Percentiles rank a stretch among this genome's conserved stretches.
Evolutionary conservation across 2,888 invertebrate genomes (phyloP).

Genomic region (Entomobrya multifasciata): DNA sequence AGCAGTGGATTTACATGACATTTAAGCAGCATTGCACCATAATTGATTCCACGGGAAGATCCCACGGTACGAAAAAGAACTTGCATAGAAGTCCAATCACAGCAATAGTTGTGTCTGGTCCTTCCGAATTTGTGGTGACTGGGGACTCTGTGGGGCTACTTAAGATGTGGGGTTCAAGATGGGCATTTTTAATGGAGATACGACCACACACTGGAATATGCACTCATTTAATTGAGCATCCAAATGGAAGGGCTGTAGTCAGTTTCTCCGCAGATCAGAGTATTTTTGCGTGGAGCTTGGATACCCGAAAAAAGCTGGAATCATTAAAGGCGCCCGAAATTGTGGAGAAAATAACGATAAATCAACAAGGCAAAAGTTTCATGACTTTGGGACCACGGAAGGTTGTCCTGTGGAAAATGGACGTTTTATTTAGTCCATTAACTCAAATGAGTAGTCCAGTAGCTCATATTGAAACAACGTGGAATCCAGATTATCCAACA

Average conservation of each 20-base stretch:
- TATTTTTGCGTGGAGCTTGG: conserved; percentile 77
- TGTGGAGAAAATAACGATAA: conserved; percentile 75
- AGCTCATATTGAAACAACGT: conserved; percentile 63
- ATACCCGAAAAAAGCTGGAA: conserved; percentile 73
- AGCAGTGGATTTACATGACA: conserved; percentile 79
- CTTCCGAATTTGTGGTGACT: conserved; percentile 79
- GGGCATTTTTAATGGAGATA: conserved; percentile 75
- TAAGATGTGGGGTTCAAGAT: conserved; percentile 78
- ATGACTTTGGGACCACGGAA: conserved; percentile 78
- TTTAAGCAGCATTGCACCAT: conserved; percentile 76
- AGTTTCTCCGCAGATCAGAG: conserved; percentile 77
- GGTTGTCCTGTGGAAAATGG: conserved; percentile 78
- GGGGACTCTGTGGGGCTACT: conserved; percentile 78
- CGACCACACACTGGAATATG: conserved; percentile 74
- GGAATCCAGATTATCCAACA: conserved; percentile 72
- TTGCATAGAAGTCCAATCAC: conserved; percentile 76
- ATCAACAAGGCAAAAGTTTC: conserved; percentile 75
- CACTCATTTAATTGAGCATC: conserved; percentile 77
- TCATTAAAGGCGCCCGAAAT: conserved; percentile 76
- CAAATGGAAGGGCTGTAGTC: conserved; percentile 75
- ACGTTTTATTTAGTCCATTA: conserved; percentile 70
- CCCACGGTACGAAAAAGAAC: conserved; percentile 78
- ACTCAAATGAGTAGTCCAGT: conserved; percentile 65
- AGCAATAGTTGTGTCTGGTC: conserved; percentile 74
- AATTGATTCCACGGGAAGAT: conserved; percentile 77